phyloP scores from a whole-genome alignment of 1,140 invertebrate genomes.

The Diorhabda sublineata region DNA sequence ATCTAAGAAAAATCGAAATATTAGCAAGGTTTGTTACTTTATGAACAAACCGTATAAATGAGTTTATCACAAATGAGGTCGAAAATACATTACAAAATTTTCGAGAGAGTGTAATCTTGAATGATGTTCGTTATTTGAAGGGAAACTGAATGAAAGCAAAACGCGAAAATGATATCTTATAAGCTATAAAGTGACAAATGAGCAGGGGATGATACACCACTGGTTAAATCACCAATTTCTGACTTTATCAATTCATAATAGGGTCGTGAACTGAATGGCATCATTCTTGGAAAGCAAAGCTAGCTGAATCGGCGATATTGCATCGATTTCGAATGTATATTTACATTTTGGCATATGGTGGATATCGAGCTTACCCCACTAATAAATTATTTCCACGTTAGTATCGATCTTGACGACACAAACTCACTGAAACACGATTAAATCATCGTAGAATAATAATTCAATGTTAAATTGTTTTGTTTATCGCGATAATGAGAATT shows the following conservation, averaged over 20 bases:
- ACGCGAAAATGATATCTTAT: no score
- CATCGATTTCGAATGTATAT: background rate
- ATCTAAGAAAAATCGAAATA: no score
- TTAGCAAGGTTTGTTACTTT: no score
- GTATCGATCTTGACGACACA: background rate
- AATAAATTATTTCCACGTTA: conserved; percentile 1
- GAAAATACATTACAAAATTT: no score
- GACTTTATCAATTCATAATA: background rate
- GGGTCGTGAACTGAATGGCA: background rate
- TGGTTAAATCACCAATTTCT: background rate
- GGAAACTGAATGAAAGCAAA: no score
- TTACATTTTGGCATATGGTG: conserved; percentile 2
- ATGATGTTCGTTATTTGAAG: no score
- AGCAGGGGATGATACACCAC: background rate
- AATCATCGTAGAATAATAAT: background rate
- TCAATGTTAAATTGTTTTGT: no score
- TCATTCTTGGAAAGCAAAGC: background rate
- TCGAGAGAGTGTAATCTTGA: no score
- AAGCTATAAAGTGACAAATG: no score
- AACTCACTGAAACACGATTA: background rate
- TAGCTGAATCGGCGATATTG: background rate
- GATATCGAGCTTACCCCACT: background rate
- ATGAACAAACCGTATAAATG: no score
- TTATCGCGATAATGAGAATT: no score
- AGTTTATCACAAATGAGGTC: no score